These are phyloP conservation scores for Microdon myrmicae DNA, from an alignment of 2,888 invertebrate genomes.

Conservation along the genomic window DNA sequence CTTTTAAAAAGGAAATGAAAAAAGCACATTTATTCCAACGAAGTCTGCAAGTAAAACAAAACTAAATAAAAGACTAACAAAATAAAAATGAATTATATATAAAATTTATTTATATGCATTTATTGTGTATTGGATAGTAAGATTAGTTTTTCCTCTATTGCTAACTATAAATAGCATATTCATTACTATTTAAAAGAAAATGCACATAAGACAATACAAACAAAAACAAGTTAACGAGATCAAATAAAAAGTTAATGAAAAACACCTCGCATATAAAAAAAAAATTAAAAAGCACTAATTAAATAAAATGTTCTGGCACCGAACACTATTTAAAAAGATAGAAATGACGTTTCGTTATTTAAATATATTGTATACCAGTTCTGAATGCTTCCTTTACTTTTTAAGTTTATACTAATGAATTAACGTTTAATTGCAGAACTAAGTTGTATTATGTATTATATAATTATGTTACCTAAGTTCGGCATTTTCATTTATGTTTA, in stretches of 20 bases:
- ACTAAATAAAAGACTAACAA: constrained; percentile 27
- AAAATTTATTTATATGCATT: constrained; percentile 20
- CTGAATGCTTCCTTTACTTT: constrained; percentile 44
- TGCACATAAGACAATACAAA: too few relatives aligned
- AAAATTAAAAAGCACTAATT: constrained; percentile 11
- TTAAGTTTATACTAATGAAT: constrained; percentile 13
- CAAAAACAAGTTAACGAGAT: too few relatives aligned
- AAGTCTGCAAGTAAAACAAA: constrained; percentile 10
- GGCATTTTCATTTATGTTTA: too few relatives aligned
- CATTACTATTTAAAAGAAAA: constrained; percentile 24
- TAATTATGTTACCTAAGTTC: constrained; percentile 8
- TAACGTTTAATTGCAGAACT: neutral
- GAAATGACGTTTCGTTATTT: neutral
- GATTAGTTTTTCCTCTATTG: too few relatives aligned
- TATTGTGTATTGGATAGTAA: too few relatives aligned
- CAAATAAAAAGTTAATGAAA: constrained; percentile 1
- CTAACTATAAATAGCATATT: neutral
- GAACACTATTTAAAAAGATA: neutral
- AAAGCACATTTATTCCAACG: constrained; percentile 3
- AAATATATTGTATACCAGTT: constrained; percentile 11
- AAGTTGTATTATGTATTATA: constrained; percentile 1
- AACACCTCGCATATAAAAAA: constrained; percentile 32
- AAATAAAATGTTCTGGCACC: constrained; percentile 7
- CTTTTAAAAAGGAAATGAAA: constrained; percentile 7
- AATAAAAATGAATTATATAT: constrained; percentile 6